Base-by-base conservation (phyloP, 2,888 invertebrate genomes). In the Chironomus riparius region DNA sequence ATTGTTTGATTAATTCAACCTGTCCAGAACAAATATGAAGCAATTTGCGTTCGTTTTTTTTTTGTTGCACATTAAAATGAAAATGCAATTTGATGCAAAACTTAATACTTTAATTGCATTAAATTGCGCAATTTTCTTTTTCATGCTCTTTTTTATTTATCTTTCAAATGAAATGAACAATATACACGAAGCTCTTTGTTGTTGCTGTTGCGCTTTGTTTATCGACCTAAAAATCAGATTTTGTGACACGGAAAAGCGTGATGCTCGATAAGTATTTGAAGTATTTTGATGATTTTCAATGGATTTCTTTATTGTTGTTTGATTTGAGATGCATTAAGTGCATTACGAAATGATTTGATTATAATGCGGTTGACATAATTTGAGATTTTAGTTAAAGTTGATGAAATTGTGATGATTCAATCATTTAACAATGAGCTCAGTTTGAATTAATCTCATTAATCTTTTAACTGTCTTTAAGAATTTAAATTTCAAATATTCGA, bases 121-220 rank as follows among this genome's bases (percentile, higher is more conserved):
- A 72, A 72, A 72, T 72, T 72, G 62, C 56, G 72, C 72, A 72
- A 72, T 72, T 72, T 72, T 21, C n/a, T 24, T 56, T 21, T 47
- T 18, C 50, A 50, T 18, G 56, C 56, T 56, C 56, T 56, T 38
- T 47, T 21, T 72, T 72, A 38, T 72, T 72, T 72, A 56, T 72
- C 72, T 72, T 72, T 72, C 62, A 56, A 56, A 56, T 56, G 18
- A 56, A 18, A 56, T 56, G 56, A 56, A 56, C 56, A 38, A 38
- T 38, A 38, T 38, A 38, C 38, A 38, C 38, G 38, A 38, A 38
- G 38, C 38, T 10, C 38, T 38, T 10, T 10, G 2, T 38, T 38
- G 38, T 38, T 38, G 38, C 38, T 18, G 18, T 56, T 56, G 56
- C n/a, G 56, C 15, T 56, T 56, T 56, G 18, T 56, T 56, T 56